Conservation (phyloP, 2,888 invertebrate genomes). For the Trilocha varians region DNA sequence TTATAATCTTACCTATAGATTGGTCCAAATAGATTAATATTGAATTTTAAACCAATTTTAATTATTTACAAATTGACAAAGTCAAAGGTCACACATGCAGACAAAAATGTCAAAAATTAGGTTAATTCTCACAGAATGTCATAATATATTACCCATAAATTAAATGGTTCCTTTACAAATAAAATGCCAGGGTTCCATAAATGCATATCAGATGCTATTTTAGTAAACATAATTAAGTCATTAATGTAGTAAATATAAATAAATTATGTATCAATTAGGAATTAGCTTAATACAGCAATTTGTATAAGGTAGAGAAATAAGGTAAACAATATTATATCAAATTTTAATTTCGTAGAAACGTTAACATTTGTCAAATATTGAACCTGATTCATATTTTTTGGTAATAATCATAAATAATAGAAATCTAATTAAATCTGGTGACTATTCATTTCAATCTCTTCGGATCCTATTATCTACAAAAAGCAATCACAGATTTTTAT, state of each 20-base stretch:
- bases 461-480: too few species aligned
- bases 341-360: too few species aligned
- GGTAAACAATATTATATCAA: background rate
- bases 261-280: background rate
- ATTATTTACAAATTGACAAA: too few species aligned
- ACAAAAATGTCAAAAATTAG: slow-evolving; percentile 14
- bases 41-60: too few species aligned
- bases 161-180: slow-evolving; percentile 6
- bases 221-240: slow-evolving; percentile 1
- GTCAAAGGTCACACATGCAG: slow-evolving; percentile 15
- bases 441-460: too few species aligned
- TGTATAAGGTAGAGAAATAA: background rate
- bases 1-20: too few species aligned
- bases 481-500: too few species aligned
- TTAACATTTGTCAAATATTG: too few species aligned
- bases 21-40: too few species aligned
- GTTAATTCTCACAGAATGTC: slow-evolving; percentile 14
- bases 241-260: slow-evolving; percentile 7
- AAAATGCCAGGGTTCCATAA: slow-evolving; percentile 12
- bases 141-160: slow-evolving; percentile 1
- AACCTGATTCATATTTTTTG: too few species aligned
- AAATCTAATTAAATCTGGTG: too few species aligned
- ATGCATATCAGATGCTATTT: slow-evolving; percentile 7
- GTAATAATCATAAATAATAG: too few species aligned
- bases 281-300: background rate